Conservation (phyloP, 1,140 invertebrate species). For the Gonatopus flavifemur region DNA sequence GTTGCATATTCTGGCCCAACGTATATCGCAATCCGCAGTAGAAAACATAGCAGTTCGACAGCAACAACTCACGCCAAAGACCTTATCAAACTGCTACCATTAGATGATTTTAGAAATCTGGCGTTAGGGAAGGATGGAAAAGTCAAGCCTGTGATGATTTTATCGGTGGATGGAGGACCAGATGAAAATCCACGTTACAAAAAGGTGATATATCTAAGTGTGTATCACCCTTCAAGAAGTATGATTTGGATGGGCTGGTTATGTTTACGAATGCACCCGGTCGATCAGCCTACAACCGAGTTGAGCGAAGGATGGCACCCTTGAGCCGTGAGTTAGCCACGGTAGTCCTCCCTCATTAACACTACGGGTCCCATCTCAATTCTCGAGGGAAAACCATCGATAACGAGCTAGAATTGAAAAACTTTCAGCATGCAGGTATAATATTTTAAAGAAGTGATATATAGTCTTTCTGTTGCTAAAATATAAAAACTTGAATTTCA, state of each 20-base stretch:
- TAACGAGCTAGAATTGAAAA: constrained; percentile 35
- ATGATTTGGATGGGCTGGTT: too few relatives aligned
- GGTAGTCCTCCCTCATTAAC: constrained; percentile 47
- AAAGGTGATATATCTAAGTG: constrained; percentile 40
- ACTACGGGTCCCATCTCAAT: constrained; percentile 44
- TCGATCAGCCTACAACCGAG: constrained; percentile 40
- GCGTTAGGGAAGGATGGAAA: constrained; percentile 9
- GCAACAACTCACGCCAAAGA: constrained; percentile 44
- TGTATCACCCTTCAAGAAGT: too few relatives aligned
- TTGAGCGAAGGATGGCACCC: constrained; percentile 46
- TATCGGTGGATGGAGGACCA: constrained; percentile 43
- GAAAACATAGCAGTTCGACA: constrained; percentile 39
- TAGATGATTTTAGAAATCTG: constrained; percentile 24
- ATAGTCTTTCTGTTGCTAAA: too few relatives aligned
- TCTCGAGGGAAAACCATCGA: constrained; percentile 44
- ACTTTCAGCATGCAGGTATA: constrained; percentile 37
- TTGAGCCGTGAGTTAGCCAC: too few relatives aligned
- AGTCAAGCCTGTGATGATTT: constrained; percentile 48
- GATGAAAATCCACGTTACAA: constrained; percentile 52
- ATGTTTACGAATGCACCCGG: too few relatives aligned
- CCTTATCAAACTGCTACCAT: constrained; percentile 32
- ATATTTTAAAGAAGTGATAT: too few relatives aligned
- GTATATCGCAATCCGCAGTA: too few relatives aligned
- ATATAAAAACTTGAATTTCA: too few relatives aligned
- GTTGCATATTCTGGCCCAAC: constrained; percentile 40